Evolutionary conservation across 2,888 invertebrate genomes (phyloP).

Genomic region (Phalangium opilio): DNA sequence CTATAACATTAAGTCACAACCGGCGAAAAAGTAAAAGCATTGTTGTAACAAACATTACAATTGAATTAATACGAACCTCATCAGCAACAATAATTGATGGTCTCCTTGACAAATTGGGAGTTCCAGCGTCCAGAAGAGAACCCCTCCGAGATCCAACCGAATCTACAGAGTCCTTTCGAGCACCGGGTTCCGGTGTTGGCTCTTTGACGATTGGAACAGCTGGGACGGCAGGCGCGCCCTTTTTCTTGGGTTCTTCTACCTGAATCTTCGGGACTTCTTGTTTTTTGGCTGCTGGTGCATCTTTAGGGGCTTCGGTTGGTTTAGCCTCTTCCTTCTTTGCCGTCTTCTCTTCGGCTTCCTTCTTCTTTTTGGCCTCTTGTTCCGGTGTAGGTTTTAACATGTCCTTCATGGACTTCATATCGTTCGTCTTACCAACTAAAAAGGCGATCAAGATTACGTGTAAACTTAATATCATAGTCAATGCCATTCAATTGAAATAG

Average conservation of each 20-base stretch:
- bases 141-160: conserved; percentile 3
- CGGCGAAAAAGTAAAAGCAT: no score
- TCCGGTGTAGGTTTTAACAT: no score
- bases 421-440: no score
- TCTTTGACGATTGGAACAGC: conserved; percentile 11
- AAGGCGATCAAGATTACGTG: no score
- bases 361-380: not conserved
- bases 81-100: conserved; percentile 19
- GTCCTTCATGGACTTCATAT: no score
- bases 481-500: no score
- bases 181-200: conserved; percentile 14
- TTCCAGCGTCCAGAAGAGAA: not conserved
- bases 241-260: conserved; percentile 1
- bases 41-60: not conserved
- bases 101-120: conserved; percentile 9
- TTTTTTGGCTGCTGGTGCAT: not conserved
- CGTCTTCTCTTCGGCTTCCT: not conserved
- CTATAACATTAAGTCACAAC: no score
- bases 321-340: not conserved
- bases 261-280: conserved; percentile 6
- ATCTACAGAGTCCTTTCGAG: conserved; percentile 9
- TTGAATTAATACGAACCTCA: conserved; percentile 14
- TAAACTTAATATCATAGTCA: no score
- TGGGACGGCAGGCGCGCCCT: not conserved
- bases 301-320: no score